These are phyloP conservation scores for Liasis olivaceus DNA, from an alignment of 2,797 vertebrate species.

Conservation along the genomic window DNA sequence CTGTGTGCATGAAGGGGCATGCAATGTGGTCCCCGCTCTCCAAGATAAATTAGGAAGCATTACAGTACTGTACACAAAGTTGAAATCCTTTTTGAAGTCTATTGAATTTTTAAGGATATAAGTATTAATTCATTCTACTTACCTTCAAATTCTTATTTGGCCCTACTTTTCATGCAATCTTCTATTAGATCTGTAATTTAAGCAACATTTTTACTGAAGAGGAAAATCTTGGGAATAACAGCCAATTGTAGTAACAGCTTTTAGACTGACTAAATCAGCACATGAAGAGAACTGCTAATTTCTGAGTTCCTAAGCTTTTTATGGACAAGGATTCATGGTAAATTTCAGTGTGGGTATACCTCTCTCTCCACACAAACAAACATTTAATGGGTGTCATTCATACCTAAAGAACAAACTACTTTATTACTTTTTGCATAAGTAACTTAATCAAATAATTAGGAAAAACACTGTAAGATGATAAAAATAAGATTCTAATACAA, in stretches of 20 bases:
- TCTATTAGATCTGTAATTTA: background rate
- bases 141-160: background rate
- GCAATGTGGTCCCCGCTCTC: background rate
- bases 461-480: no score
- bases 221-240: background rate
- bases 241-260: accelerated
- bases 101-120: background rate
- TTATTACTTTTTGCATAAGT: no score
- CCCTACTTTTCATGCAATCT: background rate
- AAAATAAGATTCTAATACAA: no score
- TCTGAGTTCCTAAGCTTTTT: background rate
- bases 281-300: no score
- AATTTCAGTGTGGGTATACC: background rate
- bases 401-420: no score
- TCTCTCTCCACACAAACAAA: background rate
- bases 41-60: background rate
- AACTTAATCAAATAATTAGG: no score
- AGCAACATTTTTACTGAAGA: background rate
- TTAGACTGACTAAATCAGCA: background rate
- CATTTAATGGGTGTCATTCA: background rate
- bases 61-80: no score
- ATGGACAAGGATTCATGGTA: background rate
- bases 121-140: background rate
- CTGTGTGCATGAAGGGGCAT: background rate
- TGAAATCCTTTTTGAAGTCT: background rate